phyloP scores from a whole-genome alignment of 2,113 vertebrate genomes.

The Salvelinus sp. region DNA sequence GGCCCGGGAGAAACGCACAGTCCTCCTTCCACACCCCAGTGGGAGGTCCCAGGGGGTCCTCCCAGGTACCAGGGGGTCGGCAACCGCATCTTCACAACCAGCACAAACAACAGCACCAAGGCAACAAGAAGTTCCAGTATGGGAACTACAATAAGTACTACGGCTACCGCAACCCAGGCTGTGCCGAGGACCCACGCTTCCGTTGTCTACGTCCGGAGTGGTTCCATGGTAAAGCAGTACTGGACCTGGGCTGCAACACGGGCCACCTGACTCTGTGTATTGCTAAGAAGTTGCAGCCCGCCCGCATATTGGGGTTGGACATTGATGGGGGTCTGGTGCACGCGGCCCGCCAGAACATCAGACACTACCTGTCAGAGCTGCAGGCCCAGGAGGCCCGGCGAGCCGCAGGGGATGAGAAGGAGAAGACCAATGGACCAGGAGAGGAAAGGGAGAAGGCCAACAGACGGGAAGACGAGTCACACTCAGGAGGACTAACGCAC shows the following conservation, averaged over 20 bases:
- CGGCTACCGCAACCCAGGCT: slow-evolving; percentile 88
- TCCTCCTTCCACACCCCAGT: slow-evolving; percentile 58
- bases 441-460: slow-evolving; percentile 18
- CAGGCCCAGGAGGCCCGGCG: slow-evolving; percentile 67
- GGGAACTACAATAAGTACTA: slow-evolving; percentile 94
- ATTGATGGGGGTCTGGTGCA: slow-evolving; percentile 83
- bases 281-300: slow-evolving; percentile 80
- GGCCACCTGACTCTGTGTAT: slow-evolving; percentile 88
- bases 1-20: slow-evolving; percentile 35
- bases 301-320: slow-evolving; percentile 85
- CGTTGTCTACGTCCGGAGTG: slow-evolving; percentile 81
- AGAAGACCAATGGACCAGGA: slow-evolving; percentile 36
- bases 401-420: slow-evolving; percentile 30
- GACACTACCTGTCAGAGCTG: slow-evolving; percentile 87
- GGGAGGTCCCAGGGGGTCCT: slow-evolving; percentile 28
- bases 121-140: slow-evolving; percentile 80
- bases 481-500: slow-evolving; percentile 8
- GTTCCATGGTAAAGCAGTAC: slow-evolving; percentile 84
- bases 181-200: slow-evolving; percentile 80
- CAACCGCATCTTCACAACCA: slow-evolving; percentile 37
- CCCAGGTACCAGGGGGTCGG: slow-evolving; percentile 39
- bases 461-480: slow-evolving; percentile 6
- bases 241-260: slow-evolving; percentile 91
- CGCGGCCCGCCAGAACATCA: slow-evolving; percentile 86
- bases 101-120: slow-evolving; percentile 49